Evolutionary conservation across 1,140 invertebrate genomes (phyloP).

Genomic region (Platorchestia sp.): DNA sequence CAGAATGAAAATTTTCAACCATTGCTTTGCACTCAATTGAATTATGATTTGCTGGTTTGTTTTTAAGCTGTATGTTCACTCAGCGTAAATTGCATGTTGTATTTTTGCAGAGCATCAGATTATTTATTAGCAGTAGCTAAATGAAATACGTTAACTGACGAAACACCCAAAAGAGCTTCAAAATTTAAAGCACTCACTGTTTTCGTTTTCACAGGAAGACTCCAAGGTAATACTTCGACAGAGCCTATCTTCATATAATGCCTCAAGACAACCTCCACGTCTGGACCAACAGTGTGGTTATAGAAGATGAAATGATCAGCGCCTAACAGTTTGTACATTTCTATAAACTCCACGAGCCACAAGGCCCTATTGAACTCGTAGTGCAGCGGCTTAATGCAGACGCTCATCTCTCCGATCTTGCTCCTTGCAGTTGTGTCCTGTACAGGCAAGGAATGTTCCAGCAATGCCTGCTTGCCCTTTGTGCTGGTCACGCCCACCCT

Average conservation of each 20-base stretch:
- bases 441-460: conserved; percentile 35
- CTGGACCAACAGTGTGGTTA: conserved; percentile 87
- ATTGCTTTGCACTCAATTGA: no score
- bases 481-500: background rate
- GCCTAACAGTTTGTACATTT: conserved; percentile 88
- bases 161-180: background rate
- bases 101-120: background rate
- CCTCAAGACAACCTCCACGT: conserved; percentile 79
- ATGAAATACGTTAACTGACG: background rate
- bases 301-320: conserved; percentile 92
- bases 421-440: conserved; percentile 11
- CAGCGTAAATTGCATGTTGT: background rate
- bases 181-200: conserved; percentile 69
- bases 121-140: background rate
- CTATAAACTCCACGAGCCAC: conserved; percentile 92
- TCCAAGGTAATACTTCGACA: conserved; percentile 88
- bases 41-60: no score
- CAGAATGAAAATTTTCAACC: no score
- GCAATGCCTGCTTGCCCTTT: background rate
- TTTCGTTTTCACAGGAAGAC: conserved; percentile 88
- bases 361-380: conserved; percentile 85
- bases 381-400: conserved; percentile 95
- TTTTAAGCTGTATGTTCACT: no score
- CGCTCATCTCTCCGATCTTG: conserved; percentile 77
- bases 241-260: conserved; percentile 79